Percentiles rank a stretch among this genome's conserved stretches.
These are phyloP conservation scores for Hippocampus mohnikei DNA, from an alignment of 2,113 vertebrate genomes.

Conservation along the genomic window DNA sequence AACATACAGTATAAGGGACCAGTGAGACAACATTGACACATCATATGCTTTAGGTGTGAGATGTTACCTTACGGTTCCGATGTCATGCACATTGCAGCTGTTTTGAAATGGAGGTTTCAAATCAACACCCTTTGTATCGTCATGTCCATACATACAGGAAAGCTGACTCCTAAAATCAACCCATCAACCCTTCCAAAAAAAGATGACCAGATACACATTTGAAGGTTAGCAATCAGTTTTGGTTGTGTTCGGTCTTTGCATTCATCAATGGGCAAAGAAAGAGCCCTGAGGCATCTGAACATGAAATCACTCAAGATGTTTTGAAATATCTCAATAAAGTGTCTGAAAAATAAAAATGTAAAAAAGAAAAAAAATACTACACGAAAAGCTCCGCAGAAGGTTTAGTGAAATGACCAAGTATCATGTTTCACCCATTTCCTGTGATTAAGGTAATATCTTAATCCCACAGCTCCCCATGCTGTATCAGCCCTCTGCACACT, in stretches of 20 bases:
- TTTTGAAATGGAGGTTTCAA: background rate
- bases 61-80: no score
- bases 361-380: background rate
- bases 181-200: background rate
- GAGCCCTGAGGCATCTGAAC: background rate
- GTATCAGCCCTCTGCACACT: slow-evolving; percentile 29
- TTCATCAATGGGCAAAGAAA: background rate
- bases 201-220: background rate
- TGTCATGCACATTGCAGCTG: no score
- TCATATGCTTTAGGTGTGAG: no score
- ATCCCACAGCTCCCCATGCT: slow-evolving; percentile 38
- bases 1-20: no score
- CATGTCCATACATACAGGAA: background rate
- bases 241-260: background rate
- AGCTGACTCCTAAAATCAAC: background rate
- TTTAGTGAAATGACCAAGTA: slow-evolving; percentile 32
- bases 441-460: slow-evolving; percentile 55
- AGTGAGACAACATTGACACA: background rate
- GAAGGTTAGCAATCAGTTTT: background rate
- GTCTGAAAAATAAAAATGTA: background rate
- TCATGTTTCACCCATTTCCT: slow-evolving; percentile 51
- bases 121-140: slow-evolving; percentile 1
- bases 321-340: background rate
- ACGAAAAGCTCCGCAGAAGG: slow-evolving; percentile 12
- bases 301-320: background rate